Evolutionary conservation across 2,888 invertebrate genomes (phyloP), one percentile per base, ranked within the genome.

Genomic region (Ormia ochracea): DNA sequence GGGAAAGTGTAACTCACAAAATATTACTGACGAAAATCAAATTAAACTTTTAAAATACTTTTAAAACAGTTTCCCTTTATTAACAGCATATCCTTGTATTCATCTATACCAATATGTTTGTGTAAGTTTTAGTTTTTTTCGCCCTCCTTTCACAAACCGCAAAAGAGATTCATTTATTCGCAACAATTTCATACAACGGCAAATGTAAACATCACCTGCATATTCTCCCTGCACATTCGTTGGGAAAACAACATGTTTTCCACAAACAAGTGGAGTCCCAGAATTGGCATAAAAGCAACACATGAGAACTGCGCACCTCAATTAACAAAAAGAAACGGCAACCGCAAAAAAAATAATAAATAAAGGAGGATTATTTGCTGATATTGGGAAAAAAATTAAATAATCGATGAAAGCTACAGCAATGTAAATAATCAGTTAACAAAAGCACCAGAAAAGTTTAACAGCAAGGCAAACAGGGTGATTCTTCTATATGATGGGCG

Each of bases 371-470:
- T 72, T n/a, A n/a, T n/a, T 65, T 43, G 52, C 50, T 36, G 59
- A 78, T 66, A 58, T 66, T 33, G n/a, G 36, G 36, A 72, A 43
- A 72, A 78, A 66, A 38, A 45, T 59, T 14, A 72, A 72, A 59
- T 66, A 66, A 72, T 72, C 65, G 59, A 41, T 66, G 52, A 66
- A 33, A 52, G 59, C 45, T 59, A 52, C 19, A 73, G 54, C 43
- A 61, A 41, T 41, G 50, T 52, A 28, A 50, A 59, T 66, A 59
- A 66, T 50, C 48, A 14, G 12, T n/a, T 52, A 9, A 54, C 7
- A 50, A 66, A 43, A 50, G 43, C 23, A 58, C 41, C 17, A 14
- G 1, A 72, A 3, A 19, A 50, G 28, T 50, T 17, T 26, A 33
- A 9, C 9, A 26, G n/a, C n/a, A n/a, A n/a, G 23, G 50, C 0